Evolutionary conservation across 2,888 invertebrate species (phyloP), one percentile per base, ranked within the genome.

Genomic region (Lasioglossum morio): DNA sequence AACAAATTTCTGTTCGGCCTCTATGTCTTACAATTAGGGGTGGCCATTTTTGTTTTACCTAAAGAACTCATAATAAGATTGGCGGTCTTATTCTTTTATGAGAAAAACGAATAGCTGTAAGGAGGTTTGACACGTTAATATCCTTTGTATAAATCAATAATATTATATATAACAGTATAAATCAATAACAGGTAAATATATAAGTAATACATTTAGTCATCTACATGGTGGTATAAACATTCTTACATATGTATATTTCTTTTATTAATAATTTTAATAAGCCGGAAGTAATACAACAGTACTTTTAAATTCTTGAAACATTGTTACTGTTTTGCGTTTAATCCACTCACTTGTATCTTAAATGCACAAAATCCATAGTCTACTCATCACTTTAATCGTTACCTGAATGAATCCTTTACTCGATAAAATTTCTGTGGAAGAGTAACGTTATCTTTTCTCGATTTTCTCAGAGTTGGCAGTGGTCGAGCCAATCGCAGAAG

Each of bases 401-500:
- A 10, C 7, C 53, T 23, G 10, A 10, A 53, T 53, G 10, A 57
- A 57, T 10, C 4, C 10, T 57, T 57, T 4, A 1, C 4, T 57
- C n/a, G 57, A 57, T 10, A 10, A 57, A 57, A 57, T 57, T 57
- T 57, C 12, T 57, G 10, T 12, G 12, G 57, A n/a, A 12, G 57
- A 12, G n/a, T n/a, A 57, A 57, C 12, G 4, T 57, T 57, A 30
- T 19, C 7, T 27, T 30, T 79, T 0, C 19, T 0, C 19, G 23
- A 30, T 30, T 75, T 88, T 81, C 76, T 3, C 87, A 95, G 95
- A 95, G 91, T 90, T 95, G 87, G 84, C 94, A 87, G 95, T 94
- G 30, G 94, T 95, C 90, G 97, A 97, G 93, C 96, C 96, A 91
- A 96, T 97, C 91, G 97, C 97, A 1, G 98, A 97, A 94, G 96